phyloP scores from a whole-genome alignment of 1,140 invertebrate species.

The Cotesia vestalis region DNA sequence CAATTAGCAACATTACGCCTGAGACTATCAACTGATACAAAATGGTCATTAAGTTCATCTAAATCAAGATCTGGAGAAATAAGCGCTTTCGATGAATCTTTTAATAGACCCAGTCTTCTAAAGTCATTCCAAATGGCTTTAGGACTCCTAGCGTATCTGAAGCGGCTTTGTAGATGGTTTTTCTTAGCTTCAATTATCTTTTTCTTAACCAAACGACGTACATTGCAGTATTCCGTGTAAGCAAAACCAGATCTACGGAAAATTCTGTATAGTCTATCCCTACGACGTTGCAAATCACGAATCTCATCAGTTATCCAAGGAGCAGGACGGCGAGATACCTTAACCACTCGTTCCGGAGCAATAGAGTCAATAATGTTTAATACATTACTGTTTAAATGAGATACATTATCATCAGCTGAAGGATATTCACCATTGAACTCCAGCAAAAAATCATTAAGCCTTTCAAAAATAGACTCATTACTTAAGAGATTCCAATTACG shows the following conservation, averaged over 20 bases:
- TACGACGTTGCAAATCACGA: not conserved
- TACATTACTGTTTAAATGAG: not conserved
- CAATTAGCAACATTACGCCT: no score
- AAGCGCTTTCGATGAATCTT: no score
- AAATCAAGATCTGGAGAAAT: no score
- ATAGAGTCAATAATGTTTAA: not conserved
- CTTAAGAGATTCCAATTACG: not conserved
- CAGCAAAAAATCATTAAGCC: no score
- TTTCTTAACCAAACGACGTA: not conserved
- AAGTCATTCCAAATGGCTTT: constrained; percentile 7
- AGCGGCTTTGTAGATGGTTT: not conserved
- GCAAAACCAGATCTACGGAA: not conserved
- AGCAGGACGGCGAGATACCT: not conserved
- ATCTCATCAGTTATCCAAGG: not conserved
- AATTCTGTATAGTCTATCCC: not conserved
- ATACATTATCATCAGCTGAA: not conserved
- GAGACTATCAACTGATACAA: no score
- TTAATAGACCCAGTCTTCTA: not conserved
- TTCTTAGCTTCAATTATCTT: not conserved
- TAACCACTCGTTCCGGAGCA: not conserved
- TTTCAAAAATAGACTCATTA: not conserved
- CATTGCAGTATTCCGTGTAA: not conserved
- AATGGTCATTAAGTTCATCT: no score
- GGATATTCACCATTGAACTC: not conserved
- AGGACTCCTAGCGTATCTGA: not conserved